Conservation (phyloP, 37 sponge, comb jelly and placozoan species). For the Diacarnus erythraeanus region DNA sequence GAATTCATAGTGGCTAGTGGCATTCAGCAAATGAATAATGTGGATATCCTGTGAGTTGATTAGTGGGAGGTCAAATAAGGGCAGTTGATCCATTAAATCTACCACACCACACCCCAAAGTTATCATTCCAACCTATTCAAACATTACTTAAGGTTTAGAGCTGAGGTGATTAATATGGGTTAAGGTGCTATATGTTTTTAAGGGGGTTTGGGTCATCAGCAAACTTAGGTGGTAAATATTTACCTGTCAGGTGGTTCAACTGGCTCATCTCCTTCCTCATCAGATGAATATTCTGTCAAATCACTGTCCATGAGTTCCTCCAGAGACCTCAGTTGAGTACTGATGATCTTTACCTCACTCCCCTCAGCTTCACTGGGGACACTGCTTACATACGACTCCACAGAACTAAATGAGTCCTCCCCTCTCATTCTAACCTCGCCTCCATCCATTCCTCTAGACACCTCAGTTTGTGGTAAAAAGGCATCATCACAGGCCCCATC, state of each 20-base stretch:
- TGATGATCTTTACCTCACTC: neutral
- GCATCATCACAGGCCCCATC: constrained; percentile 32
- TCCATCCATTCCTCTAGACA: neutral
- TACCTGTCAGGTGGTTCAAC: neutral
- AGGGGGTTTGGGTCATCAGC: neutral
- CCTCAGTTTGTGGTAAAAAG: neutral
- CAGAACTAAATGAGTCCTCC: constrained; percentile 14
- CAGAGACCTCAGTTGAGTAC: neutral
- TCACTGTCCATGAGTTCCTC: constrained; percentile 27
- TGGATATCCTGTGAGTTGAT: too few relatives aligned
- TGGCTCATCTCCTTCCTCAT: constrained; percentile 35
- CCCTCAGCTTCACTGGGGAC: neutral
- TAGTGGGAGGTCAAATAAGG: too few relatives aligned
- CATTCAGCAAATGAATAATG: neutral
- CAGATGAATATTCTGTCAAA: constrained; percentile 30
- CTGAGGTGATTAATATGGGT: too few relatives aligned
- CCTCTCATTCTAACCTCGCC: neutral
- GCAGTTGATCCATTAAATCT: neutral
- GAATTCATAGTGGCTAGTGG: neutral
- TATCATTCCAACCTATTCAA: too few relatives aligned
- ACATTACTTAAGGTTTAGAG: too few relatives aligned
- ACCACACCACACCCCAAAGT: too few relatives aligned
- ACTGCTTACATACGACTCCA: constrained; percentile 15
- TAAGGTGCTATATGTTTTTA: neutral
- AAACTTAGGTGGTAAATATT: neutral